Conservation (phyloP, 2,797 vertebrate species). For the Podargus strigoides region DNA sequence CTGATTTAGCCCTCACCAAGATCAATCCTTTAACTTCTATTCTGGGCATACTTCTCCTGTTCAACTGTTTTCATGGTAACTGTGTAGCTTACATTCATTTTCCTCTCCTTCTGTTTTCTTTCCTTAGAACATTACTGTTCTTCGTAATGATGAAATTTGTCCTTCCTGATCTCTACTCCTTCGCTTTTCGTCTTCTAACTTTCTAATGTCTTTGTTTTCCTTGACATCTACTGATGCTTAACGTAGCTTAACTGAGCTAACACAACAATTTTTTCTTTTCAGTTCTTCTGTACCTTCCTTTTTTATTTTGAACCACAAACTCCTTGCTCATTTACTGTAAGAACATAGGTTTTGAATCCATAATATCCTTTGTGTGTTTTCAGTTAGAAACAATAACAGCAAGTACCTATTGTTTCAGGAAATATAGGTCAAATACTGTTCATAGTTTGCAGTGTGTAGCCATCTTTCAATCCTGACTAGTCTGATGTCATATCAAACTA, state of each 20-base stretch:
- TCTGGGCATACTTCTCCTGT: background rate
- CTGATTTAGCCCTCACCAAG: background rate
- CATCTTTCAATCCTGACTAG: background rate
- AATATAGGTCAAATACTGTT: background rate
- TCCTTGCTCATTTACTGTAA: background rate
- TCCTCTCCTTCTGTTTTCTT: background rate
- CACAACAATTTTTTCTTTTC: accelerated
- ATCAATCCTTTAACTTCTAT: background rate
- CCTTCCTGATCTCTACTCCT: background rate
- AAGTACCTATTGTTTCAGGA: background rate
- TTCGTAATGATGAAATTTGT: background rate
- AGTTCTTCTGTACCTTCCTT: background rate
- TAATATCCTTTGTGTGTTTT: background rate
- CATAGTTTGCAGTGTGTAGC: background rate
- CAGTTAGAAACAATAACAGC: background rate
- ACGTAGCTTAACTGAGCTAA: background rate
- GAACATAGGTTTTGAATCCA: background rate
- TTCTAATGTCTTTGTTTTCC: background rate
- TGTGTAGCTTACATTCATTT: background rate
- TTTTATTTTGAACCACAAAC: background rate
- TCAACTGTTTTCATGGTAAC: background rate
- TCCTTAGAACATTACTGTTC: background rate
- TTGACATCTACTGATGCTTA: background rate
- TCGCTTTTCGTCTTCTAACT: background rate
- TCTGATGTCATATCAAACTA: background rate